Conservation (phyloP, 2,113 vertebrate species). For the Suricata suricatta region DNA sequence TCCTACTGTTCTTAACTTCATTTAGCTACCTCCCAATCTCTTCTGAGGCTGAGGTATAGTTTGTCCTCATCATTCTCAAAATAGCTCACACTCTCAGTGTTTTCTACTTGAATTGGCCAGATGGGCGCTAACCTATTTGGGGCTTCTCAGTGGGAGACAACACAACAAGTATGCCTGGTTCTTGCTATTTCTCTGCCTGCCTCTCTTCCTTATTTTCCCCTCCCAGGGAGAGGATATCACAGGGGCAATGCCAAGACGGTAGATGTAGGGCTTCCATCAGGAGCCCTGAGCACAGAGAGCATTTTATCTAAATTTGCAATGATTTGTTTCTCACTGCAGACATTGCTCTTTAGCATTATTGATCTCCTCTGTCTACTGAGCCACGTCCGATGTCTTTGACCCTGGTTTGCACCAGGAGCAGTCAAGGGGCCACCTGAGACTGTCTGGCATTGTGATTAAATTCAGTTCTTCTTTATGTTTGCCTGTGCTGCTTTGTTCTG, state of each 20-base stretch:
- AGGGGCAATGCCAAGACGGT: not conserved
- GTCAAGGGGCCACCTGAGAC: conserved; percentile 46
- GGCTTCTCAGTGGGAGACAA: not conserved
- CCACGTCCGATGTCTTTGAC: conserved; percentile 77
- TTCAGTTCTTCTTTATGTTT: conserved; percentile 36
- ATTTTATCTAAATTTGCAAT: conserved; percentile 64
- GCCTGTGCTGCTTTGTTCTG: conserved; percentile 75
- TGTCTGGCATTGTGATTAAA: conserved; percentile 69
- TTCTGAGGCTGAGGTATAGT: not conserved
- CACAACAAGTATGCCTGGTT: too few species aligned
- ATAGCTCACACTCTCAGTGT: not conserved
- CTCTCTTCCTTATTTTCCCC: not conserved
- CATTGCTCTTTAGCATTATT: conserved; percentile 79
- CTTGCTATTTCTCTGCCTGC: not conserved
- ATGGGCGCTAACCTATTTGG: not conserved
- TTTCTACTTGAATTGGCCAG: not conserved
- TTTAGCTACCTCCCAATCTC: not conserved
- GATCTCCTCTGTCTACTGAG: conserved; percentile 80
- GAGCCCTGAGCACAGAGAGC: conserved; percentile 3
- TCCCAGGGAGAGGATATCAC: not conserved
- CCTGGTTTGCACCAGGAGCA: conserved; percentile 75
- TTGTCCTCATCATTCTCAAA: not conserved
- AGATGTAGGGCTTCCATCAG: conserved; percentile 24
- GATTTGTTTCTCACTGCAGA: conserved; percentile 60
- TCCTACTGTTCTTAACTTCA: not conserved